Conservation (phyloP, 1,140 invertebrate genomes). For the Eueides isabella region DNA sequence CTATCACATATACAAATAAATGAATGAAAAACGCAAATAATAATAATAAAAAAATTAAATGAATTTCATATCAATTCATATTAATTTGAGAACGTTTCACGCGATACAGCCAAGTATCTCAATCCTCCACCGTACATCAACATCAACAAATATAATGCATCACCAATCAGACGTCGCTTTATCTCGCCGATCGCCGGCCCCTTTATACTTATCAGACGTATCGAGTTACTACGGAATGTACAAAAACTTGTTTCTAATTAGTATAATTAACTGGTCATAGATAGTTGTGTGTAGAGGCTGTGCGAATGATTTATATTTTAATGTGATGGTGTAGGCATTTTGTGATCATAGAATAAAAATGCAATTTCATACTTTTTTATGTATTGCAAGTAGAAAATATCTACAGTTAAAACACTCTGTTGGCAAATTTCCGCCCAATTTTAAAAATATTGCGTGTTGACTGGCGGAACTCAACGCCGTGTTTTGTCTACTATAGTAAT, state of each 20-base stretch:
- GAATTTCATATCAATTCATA: not conserved
- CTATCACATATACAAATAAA: not conserved
- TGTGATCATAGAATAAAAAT: too few relatives aligned
- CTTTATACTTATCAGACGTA: conserved; percentile 52
- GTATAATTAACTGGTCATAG: conserved; percentile 60
- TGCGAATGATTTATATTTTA: not conserved
- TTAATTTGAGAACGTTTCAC: not conserved
- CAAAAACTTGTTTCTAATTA: conserved; percentile 76
- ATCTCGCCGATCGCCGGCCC: conserved; percentile 61
- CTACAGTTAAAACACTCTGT: too few relatives aligned
- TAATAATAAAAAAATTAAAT: not conserved
- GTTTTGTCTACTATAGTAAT: too few relatives aligned
- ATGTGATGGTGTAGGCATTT: not conserved
- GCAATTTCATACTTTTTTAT: too few relatives aligned
- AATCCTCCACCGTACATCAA: conserved; percentile 29
- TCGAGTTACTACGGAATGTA: conserved; percentile 56
- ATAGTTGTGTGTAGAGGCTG: conserved; percentile 25
- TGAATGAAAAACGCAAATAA: not conserved
- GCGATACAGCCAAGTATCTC: conserved; percentile 9
- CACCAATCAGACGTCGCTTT: conserved; percentile 53
- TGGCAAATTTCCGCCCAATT: too few relatives aligned
- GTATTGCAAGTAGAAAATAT: too few relatives aligned
- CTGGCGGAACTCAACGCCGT: too few relatives aligned
- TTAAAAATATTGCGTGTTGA: too few relatives aligned
- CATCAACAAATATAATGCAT: conserved; percentile 59